Percentiles rank a stretch among this genome's conserved stretches.
These are phyloP conservation scores for Pantelozetes paolii DNA, from an alignment of 2,888 invertebrate species.

Conservation along the genomic window DNA sequence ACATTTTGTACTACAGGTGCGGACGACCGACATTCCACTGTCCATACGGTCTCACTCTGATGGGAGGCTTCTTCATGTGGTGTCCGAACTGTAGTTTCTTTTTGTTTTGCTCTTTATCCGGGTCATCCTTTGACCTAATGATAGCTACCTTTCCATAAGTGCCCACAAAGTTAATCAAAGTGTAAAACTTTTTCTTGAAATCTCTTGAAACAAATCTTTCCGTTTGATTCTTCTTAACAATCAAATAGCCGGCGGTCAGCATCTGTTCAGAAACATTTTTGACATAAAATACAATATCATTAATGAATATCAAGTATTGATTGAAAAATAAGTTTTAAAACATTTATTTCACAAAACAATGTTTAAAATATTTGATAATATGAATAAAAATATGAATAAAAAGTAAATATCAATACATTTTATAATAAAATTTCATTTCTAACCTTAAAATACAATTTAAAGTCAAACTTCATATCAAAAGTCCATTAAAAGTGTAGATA, in stretches of 20 bases:
- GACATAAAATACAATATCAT: too few relatives aligned
- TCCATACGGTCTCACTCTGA: neutral
- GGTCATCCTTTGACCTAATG: neutral
- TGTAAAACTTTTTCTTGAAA: conserved; percentile 19
- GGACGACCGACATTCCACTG: neutral
- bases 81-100: neutral
- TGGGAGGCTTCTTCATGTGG: neutral
- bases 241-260: conserved; percentile 16
- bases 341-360: neutral
- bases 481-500: neutral
- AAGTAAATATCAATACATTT: neutral
- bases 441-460: neutral
- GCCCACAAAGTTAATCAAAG: conserved; percentile 22
- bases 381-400: neutral
- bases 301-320: neutral
- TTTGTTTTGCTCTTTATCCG: neutral
- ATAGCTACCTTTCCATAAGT: conserved; percentile 16
- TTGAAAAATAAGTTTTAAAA: neutral
- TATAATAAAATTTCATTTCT: neutral
- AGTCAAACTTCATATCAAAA: neutral
- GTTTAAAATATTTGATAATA: conserved; percentile 15
- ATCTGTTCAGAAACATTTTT: neutral
- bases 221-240: conserved; percentile 25
- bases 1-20: too few relatives aligned
- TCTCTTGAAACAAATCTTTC: conserved; percentile 21